Conservation (phyloP, 2,797 vertebrate genomes). For the Malacoctenus gilli region DNA sequence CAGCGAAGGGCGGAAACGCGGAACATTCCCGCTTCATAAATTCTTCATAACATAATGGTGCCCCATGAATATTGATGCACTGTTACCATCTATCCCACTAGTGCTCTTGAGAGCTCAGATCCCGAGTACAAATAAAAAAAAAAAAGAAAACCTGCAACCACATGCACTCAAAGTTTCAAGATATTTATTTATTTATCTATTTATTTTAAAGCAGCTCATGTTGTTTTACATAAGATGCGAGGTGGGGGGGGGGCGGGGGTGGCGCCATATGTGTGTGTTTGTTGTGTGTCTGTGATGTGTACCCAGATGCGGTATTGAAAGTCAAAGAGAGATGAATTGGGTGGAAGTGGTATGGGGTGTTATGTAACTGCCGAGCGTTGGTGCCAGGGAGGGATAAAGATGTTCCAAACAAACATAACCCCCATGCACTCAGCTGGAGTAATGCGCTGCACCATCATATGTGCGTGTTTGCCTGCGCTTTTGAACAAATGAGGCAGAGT, state of each 20-base stretch:
- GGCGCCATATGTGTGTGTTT: background rate
- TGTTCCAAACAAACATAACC: constrained; percentile 73
- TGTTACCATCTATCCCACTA: constrained; percentile 62
- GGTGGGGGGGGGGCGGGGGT: background rate
- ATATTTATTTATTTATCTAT: too few relatives aligned
- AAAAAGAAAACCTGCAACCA: constrained; percentile 18
- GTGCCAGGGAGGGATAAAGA: constrained; percentile 73
- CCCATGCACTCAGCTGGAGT: constrained; percentile 58
- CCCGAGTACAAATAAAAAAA: constrained; percentile 37
- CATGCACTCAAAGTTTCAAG: constrained; percentile 39
- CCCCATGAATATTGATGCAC: constrained; percentile 77
- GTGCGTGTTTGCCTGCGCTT: constrained; percentile 38
- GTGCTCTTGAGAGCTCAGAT: constrained; percentile 59
- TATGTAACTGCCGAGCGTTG: constrained; percentile 64
- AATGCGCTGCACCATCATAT: constrained; percentile 35
- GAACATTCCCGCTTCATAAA: constrained; percentile 71
- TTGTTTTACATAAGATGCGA: constrained; percentile 56
- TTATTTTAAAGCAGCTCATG: constrained; percentile 44
- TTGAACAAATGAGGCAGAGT: constrained; percentile 38
- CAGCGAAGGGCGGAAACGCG: constrained; percentile 34
- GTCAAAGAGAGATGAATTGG: constrained; percentile 53
- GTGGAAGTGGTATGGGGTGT: constrained; percentile 54
- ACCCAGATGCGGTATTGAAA: constrained; percentile 56
- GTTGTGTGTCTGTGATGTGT: constrained; percentile 12
- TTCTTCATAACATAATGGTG: constrained; percentile 77